Percentiles rank a stretch among this genome's conserved stretches.
phyloP scores from a whole-genome alignment of 35 echinoderm and acorn worm genomes.

The Apostichopus californicus region DNA sequence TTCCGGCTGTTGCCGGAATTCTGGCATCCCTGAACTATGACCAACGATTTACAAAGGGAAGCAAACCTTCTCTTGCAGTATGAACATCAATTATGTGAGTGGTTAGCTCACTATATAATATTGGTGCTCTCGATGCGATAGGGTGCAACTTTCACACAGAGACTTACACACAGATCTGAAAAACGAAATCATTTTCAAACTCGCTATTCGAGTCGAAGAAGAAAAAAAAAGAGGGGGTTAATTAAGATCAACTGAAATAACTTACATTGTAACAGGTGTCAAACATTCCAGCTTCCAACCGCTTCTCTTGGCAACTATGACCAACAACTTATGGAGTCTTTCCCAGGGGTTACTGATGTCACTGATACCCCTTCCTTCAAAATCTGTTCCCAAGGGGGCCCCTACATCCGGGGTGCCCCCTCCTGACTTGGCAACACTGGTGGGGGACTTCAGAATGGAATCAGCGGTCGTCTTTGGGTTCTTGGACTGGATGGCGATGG shows the following conservation, averaged over 20 bases:
- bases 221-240: too few species aligned
- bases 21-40: too few species aligned
- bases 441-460: conserved; percentile 42
- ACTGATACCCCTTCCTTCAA: neutral
- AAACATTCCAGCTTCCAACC: conserved; percentile 63
- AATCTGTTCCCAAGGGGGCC: neutral
- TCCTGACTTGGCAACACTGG: neutral
- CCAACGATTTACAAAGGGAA: too few species aligned
- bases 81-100: too few species aligned
- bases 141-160: too few species aligned
- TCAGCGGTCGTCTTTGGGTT: neutral
- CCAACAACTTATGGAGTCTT: conserved; percentile 33
- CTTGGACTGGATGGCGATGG: conserved; percentile 58
- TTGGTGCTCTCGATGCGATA: too few species aligned
- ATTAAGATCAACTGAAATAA: neutral
- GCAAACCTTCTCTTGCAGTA: too few species aligned
- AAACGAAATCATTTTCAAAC: too few species aligned
- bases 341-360: conserved; percentile 63
- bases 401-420: neutral
- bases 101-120: too few species aligned
- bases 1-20: too few species aligned
- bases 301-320: conserved; percentile 55
- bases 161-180: too few species aligned
- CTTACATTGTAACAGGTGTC: conserved; percentile 44
- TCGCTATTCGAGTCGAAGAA: too few species aligned